These are phyloP conservation scores for Harpagus bidentatus DNA, from an alignment of 2,113 vertebrate species.

Conservation along the genomic window DNA sequence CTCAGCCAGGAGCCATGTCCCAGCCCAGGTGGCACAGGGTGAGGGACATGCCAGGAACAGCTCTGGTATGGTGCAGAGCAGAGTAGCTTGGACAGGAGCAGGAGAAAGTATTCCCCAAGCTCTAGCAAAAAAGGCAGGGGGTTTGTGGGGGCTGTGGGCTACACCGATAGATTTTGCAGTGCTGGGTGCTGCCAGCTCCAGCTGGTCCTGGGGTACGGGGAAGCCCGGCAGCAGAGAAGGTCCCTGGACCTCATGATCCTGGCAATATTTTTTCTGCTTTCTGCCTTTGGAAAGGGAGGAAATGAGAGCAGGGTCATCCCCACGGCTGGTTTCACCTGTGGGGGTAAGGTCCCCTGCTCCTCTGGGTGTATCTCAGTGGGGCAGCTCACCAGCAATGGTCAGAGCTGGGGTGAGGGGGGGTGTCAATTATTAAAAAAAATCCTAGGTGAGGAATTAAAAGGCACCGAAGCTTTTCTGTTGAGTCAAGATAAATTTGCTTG, in stretches of 20 bases:
- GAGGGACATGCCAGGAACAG: fast-evolving
- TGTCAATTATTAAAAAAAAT: not conserved
- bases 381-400: not conserved
- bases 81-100: not conserved
- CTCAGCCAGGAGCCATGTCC: not conserved
- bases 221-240: fast-evolving
- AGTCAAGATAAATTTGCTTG: not conserved
- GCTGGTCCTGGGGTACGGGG: fast-evolving
- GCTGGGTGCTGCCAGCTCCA: not conserved
- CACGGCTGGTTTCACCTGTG: fast-evolving
- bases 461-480: not conserved
- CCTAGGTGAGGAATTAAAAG: not conserved
- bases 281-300: not conserved
- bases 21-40: not conserved
- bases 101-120: not conserved
- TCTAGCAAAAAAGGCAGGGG: fast-evolving
- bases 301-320: not conserved
- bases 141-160: no score
- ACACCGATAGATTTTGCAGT: not conserved
- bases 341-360: fast-evolving
- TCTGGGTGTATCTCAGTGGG: fast-evolving
- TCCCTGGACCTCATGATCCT: fast-evolving
- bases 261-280: not conserved
- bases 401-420: no score
- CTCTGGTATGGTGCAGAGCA: fast-evolving